phyloP scores from a whole-genome alignment of 2,113 vertebrate species.

The Ictalurus furcatus region DNA sequence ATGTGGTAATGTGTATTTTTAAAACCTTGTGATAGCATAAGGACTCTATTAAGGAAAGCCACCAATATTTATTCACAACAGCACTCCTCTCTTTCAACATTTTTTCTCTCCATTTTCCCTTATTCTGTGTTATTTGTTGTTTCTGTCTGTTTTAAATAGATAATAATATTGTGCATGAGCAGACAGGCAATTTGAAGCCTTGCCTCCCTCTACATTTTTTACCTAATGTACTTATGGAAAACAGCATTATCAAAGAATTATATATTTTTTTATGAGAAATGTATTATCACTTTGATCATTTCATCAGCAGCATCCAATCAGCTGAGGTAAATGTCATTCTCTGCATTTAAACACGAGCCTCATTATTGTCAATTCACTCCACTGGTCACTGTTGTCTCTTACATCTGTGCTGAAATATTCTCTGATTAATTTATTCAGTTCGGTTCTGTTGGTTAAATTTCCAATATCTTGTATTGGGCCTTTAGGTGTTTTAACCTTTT shows the following conservation, averaged over 20 bases:
- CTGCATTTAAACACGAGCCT: neutral
- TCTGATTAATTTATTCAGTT: neutral
- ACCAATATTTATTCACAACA: constrained; percentile 1
- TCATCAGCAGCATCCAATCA: neutral
- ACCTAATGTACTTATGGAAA: neutral
- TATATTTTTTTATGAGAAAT: neutral
- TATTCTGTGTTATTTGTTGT: neutral
- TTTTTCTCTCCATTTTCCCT: neutral
- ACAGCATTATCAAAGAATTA: neutral
- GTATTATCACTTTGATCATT: neutral
- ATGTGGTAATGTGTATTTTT: constrained; percentile 18
- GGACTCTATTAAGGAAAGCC: neutral
- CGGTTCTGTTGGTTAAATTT: neutral
- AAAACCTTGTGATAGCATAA: neutral
- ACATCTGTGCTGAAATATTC: neutral
- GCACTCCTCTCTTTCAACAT: neutral
- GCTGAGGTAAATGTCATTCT: neutral
- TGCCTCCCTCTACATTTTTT: neutral
- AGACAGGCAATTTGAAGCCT: neutral
- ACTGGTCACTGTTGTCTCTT: neutral
- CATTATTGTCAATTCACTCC: neutral
- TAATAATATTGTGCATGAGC: neutral
- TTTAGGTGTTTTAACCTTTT: too few species aligned
- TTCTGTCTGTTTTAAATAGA: neutral
- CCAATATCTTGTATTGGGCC: neutral